Evolutionary conservation across 2,888 invertebrate genomes (phyloP).

Genomic region (Ectropis crepuscularia): DNA sequence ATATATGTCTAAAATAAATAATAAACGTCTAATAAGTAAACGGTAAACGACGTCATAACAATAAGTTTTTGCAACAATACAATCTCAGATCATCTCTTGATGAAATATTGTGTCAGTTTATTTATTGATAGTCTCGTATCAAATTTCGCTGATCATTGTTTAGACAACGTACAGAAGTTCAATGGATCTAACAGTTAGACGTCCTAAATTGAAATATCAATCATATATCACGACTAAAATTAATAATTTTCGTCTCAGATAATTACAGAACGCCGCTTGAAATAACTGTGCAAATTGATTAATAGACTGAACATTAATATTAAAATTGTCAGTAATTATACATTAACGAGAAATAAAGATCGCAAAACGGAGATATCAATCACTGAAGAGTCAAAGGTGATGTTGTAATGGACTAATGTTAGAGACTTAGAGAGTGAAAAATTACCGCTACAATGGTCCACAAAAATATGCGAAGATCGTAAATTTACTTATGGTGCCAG

Average conservation of each 20-base stretch:
- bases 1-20: not conserved
- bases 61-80: constrained; percentile 26
- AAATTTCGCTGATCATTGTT: constrained; percentile 31
- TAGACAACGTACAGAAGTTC: constrained; percentile 28
- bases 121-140: constrained; percentile 13
- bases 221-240: constrained; percentile 46
- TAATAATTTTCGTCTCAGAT: constrained; percentile 44
- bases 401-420: constrained; percentile 14
- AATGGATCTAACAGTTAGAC: constrained; percentile 52
- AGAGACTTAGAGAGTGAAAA: constrained; percentile 10
- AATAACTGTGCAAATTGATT: constrained; percentile 39
- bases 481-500: constrained; percentile 2
- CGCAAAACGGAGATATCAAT: constrained; percentile 53
- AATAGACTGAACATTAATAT: constrained; percentile 35
- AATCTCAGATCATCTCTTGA: constrained; percentile 22
- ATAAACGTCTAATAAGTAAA: not conserved
- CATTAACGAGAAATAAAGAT: constrained; percentile 36
- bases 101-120: constrained; percentile 8
- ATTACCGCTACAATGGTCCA: constrained; percentile 23
- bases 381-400: constrained; percentile 41
- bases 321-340: constrained; percentile 35
- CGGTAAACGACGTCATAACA: constrained; percentile 8
- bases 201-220: constrained; percentile 53
- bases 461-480: constrained; percentile 7
- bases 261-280: constrained; percentile 31